Base-by-base conservation (phyloP, 2,888 invertebrate species). In the Therioaphis trifolii region DNA sequence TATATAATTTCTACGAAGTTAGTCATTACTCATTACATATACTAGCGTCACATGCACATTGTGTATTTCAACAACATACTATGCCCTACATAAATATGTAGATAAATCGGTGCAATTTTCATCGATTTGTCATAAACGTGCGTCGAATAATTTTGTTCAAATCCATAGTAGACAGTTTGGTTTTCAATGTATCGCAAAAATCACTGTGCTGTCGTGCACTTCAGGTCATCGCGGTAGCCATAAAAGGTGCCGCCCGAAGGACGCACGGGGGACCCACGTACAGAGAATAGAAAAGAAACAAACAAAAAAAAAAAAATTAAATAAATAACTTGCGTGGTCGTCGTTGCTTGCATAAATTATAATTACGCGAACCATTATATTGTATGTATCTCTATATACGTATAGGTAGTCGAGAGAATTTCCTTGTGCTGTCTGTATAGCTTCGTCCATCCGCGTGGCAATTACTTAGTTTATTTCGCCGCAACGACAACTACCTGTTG, bases 191-290 rank as follows among this genome's bases (percentile, higher is more conserved):
- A 43, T 43, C 5, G 43, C 7, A 43, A 5, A 43, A 11, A 11
- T 11, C 43, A 55, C 55, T 4, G 15, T 55, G 12, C 4, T 21
- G 21, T n/a, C 21, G 21, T 11, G 21, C n/a, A n/a, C n/a, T 55
- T 55, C 18, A 4, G 9, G 21, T 0, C 55, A n/a, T 21, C n/a
- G 52, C 21, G 21, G 55, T 55, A 55, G 14, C 69, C 46, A 18
- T 69, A 69, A 69, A 69, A 46, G 69, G 46, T 69, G 69, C 9
- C 15, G 61, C 27, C 46, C 46, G 69, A 69, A 69, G 46, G 46
- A 69, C 46, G 27, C 29, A 18, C 1, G 43, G 15, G 12, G 46
- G n/a, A n/a, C 69, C 21, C 66, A 69, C 69, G 43, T 24, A 12
- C 4, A 12, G 11, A 27, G 14, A 27, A n/a, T n/a, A n/a, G n/a